Evolutionary conservation across 1,140 invertebrate species (phyloP).

Genomic region (Neoseiulus cucumeris): DNA sequence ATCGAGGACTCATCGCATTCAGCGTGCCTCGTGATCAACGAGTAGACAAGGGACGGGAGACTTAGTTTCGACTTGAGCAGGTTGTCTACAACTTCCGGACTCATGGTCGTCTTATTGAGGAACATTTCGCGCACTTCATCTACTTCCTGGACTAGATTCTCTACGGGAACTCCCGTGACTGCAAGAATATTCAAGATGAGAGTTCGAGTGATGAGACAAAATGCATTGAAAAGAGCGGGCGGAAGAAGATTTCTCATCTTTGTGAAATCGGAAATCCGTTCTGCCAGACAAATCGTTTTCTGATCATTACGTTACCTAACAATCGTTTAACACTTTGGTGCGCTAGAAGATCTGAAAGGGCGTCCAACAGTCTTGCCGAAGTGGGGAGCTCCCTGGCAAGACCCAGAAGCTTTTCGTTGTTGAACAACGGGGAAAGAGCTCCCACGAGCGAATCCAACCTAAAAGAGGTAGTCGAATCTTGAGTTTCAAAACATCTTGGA

Average conservation of each 20-base stretch:
- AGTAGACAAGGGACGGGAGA: not conserved
- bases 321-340: slow-evolving; percentile 16
- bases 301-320: too few species aligned
- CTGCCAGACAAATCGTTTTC: too few species aligned
- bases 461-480: not conserved
- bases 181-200: not conserved
- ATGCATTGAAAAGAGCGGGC: not conserved
- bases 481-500: not conserved
- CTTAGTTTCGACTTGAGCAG: not conserved
- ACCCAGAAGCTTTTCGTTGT: slow-evolving; percentile 17
- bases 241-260: too few species aligned
- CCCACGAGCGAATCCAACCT: slow-evolving; percentile 20
- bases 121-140: not conserved
- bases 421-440: slow-evolving; percentile 18
- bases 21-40: not conserved
- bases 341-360: slow-evolving; percentile 18
- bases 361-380: slow-evolving; percentile 19
- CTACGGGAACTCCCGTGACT: slow-evolving; percentile 6
- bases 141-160: not conserved
- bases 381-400: slow-evolving; percentile 19
- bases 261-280: too few species aligned
- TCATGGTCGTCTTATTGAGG: not conserved
- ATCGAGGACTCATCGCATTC: not conserved
- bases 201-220: too few species aligned
- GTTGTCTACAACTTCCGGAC: not conserved